phyloP scores from a whole-genome alignment of 2,797 vertebrate genomes.

The Sebastes itinus region DNA sequence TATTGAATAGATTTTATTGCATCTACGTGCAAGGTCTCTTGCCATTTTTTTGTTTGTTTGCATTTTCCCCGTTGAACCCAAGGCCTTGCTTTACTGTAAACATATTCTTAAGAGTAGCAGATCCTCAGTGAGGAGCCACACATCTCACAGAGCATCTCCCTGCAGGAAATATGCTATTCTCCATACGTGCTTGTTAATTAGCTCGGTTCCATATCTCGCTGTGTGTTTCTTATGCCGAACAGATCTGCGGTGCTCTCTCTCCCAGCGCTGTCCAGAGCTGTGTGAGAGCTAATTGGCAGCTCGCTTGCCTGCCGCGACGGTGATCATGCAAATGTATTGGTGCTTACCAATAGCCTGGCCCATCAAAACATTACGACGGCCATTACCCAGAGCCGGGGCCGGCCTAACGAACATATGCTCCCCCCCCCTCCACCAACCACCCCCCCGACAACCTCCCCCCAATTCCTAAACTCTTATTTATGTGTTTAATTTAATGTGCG shows the following conservation, averaged over 20 bases:
- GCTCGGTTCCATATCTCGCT: constrained; percentile 53
- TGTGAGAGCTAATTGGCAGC: constrained; percentile 92
- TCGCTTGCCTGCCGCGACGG: constrained; percentile 89
- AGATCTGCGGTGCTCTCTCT: constrained; percentile 54
- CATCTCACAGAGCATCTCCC: constrained; percentile 20
- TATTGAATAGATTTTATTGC: neutral
- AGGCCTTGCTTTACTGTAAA: constrained; percentile 12
- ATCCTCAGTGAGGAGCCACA: constrained; percentile 24
- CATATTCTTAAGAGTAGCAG: neutral
- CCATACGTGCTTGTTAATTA: constrained; percentile 68
- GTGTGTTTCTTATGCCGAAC: constrained; percentile 53
- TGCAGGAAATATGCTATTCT: constrained; percentile 54
- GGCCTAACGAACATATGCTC: constrained; percentile 99
- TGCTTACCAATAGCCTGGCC: constrained; percentile 92
- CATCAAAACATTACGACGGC: constrained; percentile 99
- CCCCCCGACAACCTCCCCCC: constrained; percentile 36
- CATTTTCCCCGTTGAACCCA: constrained; percentile 9
- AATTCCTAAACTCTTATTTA: constrained; percentile 99
- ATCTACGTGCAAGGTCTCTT: neutral
- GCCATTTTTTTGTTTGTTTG: neutral
- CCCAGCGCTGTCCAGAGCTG: constrained; percentile 79
- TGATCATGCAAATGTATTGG: constrained; percentile 97
- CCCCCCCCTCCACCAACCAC: constrained; percentile 66
- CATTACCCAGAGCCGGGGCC: constrained; percentile 90
- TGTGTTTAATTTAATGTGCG: constrained; percentile 99